phyloP scores from a whole-genome alignment of 2,797 vertebrate genomes.

The Cetoscarus ocellatus region DNA sequence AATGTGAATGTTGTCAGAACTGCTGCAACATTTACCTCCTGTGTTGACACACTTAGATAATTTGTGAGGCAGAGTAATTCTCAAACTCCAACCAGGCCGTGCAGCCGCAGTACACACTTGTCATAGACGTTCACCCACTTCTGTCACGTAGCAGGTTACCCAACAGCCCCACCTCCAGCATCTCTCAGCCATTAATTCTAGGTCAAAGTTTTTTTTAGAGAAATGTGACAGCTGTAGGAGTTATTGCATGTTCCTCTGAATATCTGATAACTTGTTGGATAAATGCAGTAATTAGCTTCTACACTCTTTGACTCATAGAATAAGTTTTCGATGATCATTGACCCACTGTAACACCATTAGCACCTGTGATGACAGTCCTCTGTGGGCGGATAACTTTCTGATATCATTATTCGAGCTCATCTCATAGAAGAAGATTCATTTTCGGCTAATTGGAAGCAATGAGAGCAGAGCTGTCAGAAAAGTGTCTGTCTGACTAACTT shows the following conservation, averaged over 20 bases:
- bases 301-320: neutral
- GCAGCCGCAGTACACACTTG: constrained; percentile 27
- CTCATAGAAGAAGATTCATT: neutral
- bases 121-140: constrained; percentile 39
- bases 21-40: constrained; percentile 18
- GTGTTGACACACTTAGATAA: constrained; percentile 35
- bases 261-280: neutral
- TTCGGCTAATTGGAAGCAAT: constrained; percentile 55
- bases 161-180: constrained; percentile 35
- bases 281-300: constrained; percentile 7
- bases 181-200: constrained; percentile 32
- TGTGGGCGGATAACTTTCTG: neutral
- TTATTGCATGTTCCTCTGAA: constrained; percentile 17
- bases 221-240: constrained; percentile 36
- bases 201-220: constrained; percentile 46
- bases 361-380: neutral
- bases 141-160: constrained; percentile 18
- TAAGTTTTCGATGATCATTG: neutral
- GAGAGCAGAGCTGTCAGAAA: constrained; percentile 32
- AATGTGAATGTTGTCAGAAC: neutral
- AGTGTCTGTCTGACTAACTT: constrained; percentile 32
- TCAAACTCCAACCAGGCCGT: no score
- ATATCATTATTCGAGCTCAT: neutral
- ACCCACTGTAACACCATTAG: neutral
- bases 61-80: no score